Evolutionary conservation across 2,888 invertebrate genomes (phyloP), one percentile per base, ranked within the genome.

Genomic region (Scaptomyza reducta): DNA sequence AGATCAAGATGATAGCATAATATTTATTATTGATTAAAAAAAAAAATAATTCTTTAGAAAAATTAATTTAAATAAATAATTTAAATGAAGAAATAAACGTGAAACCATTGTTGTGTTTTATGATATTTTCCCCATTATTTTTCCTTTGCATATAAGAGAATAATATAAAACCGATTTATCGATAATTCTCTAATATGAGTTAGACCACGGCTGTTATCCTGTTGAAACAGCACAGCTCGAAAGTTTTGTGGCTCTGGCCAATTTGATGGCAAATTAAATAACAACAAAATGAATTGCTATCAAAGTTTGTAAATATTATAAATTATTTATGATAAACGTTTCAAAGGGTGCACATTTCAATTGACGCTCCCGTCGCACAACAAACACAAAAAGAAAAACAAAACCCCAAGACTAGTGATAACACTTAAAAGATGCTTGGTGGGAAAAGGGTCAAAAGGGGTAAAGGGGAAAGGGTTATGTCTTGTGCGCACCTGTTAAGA

Each of bases 271-370:
- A 79, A 82, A 69, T 73, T 67, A 68, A 65, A 73, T 62, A 72
- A 59, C 64, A 67, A 49, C 70, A 60, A 68, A 74, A 62, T 57
- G 53, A 77, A 63, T 73, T 64, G 63, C 64, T 51, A 58, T 59
- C 22, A 40, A 64, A 69, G 69, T 47, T 46, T 50, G 61, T 67
- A 70, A 78, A 71, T 63, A 67, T 70, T 70, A 78, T 87, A 75
- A 76, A 87, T 85, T 68, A 87, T 87, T 87, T 76, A 87, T 86
- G 70, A 70, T 77, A 87, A 87, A 75, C 75, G 79, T 70, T 87
- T 77, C 70, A 66, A 74, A 66, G 59, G 69, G 50, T 47, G 44
- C 54, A 66, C 76, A 74, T 77, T 81, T 81, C 77, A 76, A 77
- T 82, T 72, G 80, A 57, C 58, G 64, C 74, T 29, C 33, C 40